These are phyloP conservation scores for Reinhardtius hippoglossoides DNA, from an alignment of 2,113 vertebrate genomes.

Conservation along the genomic window DNA sequence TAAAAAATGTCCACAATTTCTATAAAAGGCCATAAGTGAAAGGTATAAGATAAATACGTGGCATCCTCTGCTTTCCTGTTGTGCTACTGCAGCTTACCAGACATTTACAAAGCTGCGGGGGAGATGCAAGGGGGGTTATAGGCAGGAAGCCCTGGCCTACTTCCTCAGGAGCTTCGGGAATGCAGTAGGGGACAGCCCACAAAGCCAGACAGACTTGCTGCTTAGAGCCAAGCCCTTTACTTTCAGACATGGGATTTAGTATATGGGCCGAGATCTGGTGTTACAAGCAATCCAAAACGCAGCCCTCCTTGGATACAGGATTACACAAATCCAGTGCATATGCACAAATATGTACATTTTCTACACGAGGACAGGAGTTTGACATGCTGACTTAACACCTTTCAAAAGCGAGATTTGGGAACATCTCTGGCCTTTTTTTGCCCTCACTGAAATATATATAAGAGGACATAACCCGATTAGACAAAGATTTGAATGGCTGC, in stretches of 20 bases:
- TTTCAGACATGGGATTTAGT: constrained; percentile 57
- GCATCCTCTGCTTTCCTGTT: constrained; percentile 25
- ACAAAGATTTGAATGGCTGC: neutral
- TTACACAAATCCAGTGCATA: constrained; percentile 39
- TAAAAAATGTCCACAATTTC: neutral
- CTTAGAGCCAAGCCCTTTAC: constrained; percentile 43
- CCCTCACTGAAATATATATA: neutral
- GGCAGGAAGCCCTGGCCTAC: constrained; percentile 66
- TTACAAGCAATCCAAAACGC: constrained; percentile 27
- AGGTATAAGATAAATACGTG: neutral
- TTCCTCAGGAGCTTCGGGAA: constrained; percentile 76
- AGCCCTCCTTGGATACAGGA: constrained; percentile 31
- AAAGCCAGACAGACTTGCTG: constrained; percentile 50
- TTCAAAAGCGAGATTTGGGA: neutral
- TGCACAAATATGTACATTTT: constrained; percentile 6
- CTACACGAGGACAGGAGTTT: neutral
- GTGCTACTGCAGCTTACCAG: constrained; percentile 37
- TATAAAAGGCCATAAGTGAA: neutral
- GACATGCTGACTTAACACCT: neutral
- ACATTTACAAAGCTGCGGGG: constrained; percentile 25
- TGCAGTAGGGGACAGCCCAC: constrained; percentile 55
- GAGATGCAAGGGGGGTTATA: constrained; percentile 11
- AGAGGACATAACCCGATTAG: neutral
- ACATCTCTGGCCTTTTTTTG: neutral
- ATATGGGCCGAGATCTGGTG: constrained; percentile 3